Percentiles rank a stretch among this genome's conserved stretches.
phyloP scores from a whole-genome alignment of 1,140 invertebrate species.

The Coptotermes formosanus region DNA sequence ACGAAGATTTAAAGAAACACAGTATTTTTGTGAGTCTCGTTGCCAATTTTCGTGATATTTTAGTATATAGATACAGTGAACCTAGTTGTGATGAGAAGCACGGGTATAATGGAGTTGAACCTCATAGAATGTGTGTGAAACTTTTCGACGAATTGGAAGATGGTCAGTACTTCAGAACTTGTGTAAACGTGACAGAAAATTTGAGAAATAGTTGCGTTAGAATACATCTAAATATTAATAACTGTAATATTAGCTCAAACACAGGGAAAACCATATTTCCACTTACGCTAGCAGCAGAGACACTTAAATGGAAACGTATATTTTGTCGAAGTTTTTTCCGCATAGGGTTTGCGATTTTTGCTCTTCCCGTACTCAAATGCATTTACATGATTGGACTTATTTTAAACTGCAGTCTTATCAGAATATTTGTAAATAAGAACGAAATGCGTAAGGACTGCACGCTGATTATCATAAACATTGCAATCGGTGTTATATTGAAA shows the following conservation, averaged over 20 bases:
- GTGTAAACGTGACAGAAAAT: not conserved
- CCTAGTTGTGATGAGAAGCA: not conserved
- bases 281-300: not conserved
- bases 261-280: not conserved
- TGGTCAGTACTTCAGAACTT: not conserved
- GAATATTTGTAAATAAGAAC: not conserved
- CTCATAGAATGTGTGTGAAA: not conserved
- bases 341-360: not conserved
- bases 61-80: not conserved
- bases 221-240: not conserved
- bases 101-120: not conserved
- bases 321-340: not conserved
- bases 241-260: not conserved
- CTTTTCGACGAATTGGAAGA: not conserved
- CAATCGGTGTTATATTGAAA: not conserved
- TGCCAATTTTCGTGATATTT: not conserved
- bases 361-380: not conserved
- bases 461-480: not conserved
- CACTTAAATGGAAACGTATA: not conserved
- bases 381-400: not conserved
- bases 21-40: not conserved
- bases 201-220: not conserved
- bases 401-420: not conserved
- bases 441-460: not conserved
- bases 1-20: not conserved